Percentiles rank a stretch among this genome's conserved stretches.
These are phyloP conservation scores for Steatocranus sp. DNA, from an alignment of 2,797 vertebrate species.

Conservation along the genomic window DNA sequence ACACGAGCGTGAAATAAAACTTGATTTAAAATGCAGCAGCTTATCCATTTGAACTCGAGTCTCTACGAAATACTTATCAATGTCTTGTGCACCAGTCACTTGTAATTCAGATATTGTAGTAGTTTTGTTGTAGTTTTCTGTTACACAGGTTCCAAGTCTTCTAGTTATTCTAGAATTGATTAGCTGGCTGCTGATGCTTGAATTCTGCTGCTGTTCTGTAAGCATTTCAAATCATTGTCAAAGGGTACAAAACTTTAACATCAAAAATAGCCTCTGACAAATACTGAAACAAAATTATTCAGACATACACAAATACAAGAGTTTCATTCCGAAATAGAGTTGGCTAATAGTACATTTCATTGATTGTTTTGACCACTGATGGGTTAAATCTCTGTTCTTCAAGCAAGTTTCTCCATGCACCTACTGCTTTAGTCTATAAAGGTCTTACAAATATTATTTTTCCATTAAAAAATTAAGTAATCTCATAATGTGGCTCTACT, in stretches of 20 bases:
- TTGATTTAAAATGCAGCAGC: background rate
- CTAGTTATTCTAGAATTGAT: background rate
- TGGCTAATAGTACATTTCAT: background rate
- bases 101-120: background rate
- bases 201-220: background rate
- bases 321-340: conserved; percentile 51
- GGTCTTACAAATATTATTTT: background rate
- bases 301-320: conserved; percentile 8
- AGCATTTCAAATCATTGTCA: background rate
- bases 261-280: conserved; percentile 28
- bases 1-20: background rate
- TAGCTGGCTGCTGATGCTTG: background rate
- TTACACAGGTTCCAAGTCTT: background rate
- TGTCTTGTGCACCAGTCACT: background rate
- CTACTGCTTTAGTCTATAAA: background rate
- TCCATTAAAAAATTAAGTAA: background rate
- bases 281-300: conserved; percentile 18
- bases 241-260: conserved; percentile 13
- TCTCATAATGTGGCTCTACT: background rate
- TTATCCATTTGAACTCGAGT: background rate
- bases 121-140: background rate
- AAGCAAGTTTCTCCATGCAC: background rate
- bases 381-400: background rate
- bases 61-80: background rate
- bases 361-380: conserved; percentile 1